These are phyloP conservation scores for Salmo trutta DNA, from an alignment of 2,797 vertebrate species.

Conservation along the genomic window DNA sequence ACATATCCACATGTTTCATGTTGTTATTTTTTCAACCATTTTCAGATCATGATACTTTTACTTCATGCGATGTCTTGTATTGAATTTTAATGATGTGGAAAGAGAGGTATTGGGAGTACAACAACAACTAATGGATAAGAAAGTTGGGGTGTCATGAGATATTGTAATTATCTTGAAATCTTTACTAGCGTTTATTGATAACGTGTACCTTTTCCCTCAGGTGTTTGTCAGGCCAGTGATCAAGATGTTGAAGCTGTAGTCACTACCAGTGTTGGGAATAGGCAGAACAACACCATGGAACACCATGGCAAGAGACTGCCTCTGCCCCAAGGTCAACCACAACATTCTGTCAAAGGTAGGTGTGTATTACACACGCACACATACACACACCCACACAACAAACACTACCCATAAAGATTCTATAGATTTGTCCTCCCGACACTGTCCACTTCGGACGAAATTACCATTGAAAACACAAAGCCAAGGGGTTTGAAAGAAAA, in stretches of 20 bases:
- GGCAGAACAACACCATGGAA: conserved; percentile 62
- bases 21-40: too few relatives aligned
- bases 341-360: conserved; percentile 65
- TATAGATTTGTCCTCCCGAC: background rate
- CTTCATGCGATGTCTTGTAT: too few relatives aligned
- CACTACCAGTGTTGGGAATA: conserved; percentile 64
- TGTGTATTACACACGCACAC: background rate
- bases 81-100: too few relatives aligned
- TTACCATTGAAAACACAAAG: background rate
- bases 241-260: conserved; percentile 73
- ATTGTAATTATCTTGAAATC: too few relatives aligned
- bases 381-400: background rate
- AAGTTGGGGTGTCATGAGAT: background rate
- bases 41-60: too few relatives aligned
- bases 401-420: background rate
- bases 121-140: background rate
- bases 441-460: background rate
- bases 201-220: conserved; percentile 55
- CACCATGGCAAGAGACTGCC: conserved; percentile 61
- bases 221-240: conserved; percentile 86
- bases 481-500: background rate
- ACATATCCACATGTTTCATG: background rate
- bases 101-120: background rate
- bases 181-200: background rate
- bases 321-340: conserved; percentile 47